These are phyloP conservation scores for Pachypeltis micranthus DNA, from an alignment of 1,140 invertebrate genomes.

Conservation along the genomic window DNA sequence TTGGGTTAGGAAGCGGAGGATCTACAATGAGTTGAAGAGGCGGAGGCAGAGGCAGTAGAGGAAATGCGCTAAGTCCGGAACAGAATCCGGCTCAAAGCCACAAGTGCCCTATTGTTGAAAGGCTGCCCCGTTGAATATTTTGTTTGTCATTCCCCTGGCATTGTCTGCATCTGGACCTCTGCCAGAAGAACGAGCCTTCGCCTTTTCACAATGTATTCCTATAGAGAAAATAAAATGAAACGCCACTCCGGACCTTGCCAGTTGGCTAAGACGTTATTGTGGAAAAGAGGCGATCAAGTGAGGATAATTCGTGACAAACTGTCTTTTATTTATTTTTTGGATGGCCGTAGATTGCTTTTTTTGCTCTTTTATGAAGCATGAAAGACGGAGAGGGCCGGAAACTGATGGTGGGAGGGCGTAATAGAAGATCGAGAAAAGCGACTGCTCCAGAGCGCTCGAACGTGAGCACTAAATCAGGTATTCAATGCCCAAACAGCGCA, in stretches of 20 bases:
- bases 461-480: too few species aligned
- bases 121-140: background rate
- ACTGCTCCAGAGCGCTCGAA: too few species aligned
- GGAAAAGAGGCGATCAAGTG: slow-evolving; percentile 7
- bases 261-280: slow-evolving; percentile 9
- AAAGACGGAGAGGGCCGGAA: too few species aligned
- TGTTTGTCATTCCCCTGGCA: slow-evolving; percentile 8
- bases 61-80: slow-evolving; percentile 5
- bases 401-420: too few species aligned
- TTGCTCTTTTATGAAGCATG: too few species aligned
- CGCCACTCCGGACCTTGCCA: background rate
- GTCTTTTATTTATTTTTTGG: slow-evolving; percentile 1
- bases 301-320: slow-evolving; percentile 7
- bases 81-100: background rate
- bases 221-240: slow-evolving; percentile 7
- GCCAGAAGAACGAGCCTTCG: background rate
- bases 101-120: slow-evolving; percentile 8
- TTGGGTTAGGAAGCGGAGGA: too few species aligned
- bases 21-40: background rate
- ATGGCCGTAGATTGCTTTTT: background rate
- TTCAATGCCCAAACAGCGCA: too few species aligned
- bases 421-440: too few species aligned
- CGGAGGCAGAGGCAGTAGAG: background rate
- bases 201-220: slow-evolving; percentile 6
- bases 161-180: background rate